Base-by-base conservation (phyloP, 2,797 vertebrate genomes). In the Hippocampus kuda region DNA sequence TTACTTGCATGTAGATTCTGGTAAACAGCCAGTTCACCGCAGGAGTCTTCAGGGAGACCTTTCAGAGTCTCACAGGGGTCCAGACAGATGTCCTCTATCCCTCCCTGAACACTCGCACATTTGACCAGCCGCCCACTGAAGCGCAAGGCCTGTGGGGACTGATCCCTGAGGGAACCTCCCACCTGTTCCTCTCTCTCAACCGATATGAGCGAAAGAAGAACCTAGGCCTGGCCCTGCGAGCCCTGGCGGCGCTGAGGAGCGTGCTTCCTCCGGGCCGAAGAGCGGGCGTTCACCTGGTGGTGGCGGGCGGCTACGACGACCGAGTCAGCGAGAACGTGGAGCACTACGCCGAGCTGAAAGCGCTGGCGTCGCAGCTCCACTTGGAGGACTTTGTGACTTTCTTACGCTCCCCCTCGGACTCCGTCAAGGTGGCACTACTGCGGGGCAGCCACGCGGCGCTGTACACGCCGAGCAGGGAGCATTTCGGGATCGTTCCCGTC, bases 121-220 rank as follows among this genome's bases (percentile, higher is more conserved):
- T 99, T 72, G 92, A 95, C 80, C 70, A 80, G 74, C 74, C 76
- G 1, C 74, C 83, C 16, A 22, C 66, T 15, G 71, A 88, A 77
- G 83, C 89, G 34, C 82, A 77, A 11, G 87, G 89, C 66, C 75
- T 94, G 54, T 77, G 77, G 16, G 91, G 91, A 11, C 83, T 95
- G 38, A 76, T 97, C 46, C 94, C 94, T 0, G 78, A 88, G 75
- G 90, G 84, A 4, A 92, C 90, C 15, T 85, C 90, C 68, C 89
- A 92, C 78, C 60, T 94, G 57, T 98, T 99, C 81, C 92, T 99
- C 67, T 99, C 97, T 44, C 93, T 99, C 77, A 99, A 99, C 87
- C 91, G 97, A 65, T 99, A 95, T 0, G 97, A 99, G 85, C 93
- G 95, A 59, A 99, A 99, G 89, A 99, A 99, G 87, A 95, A 96